Evolutionary conservation across 1,140 invertebrate genomes (phyloP).

Genomic region (Battus philenor): DNA sequence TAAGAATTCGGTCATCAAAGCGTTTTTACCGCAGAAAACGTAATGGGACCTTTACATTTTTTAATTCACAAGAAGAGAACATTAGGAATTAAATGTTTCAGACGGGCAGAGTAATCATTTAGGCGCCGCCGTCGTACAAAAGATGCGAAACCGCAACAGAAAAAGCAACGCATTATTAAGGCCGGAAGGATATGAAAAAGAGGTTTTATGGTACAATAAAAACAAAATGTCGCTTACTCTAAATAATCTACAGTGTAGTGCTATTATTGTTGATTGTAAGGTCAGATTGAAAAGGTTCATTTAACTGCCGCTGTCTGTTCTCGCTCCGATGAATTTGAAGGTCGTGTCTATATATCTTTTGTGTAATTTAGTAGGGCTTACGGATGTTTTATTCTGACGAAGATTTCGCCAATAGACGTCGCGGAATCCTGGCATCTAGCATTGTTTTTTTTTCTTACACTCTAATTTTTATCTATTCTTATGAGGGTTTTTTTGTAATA

Average conservation of each 20-base stretch:
- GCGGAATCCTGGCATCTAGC: too few relatives aligned
- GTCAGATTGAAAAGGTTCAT: slow-evolving; percentile 14
- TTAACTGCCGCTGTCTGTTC: slow-evolving; percentile 10
- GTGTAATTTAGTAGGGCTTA: too few relatives aligned
- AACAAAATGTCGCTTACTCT: slow-evolving; percentile 7
- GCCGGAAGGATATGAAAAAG: slow-evolving; percentile 9
- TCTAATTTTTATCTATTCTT: too few relatives aligned
- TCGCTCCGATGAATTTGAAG: slow-evolving; percentile 8
- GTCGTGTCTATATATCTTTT: slow-evolving; percentile 2
- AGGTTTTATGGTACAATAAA: slow-evolving; percentile 10
- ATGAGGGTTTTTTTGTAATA: too few relatives aligned
- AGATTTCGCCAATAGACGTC: too few relatives aligned
- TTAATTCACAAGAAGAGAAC: too few relatives aligned
- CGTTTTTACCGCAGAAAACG: too few relatives aligned
- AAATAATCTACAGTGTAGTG: slow-evolving; percentile 7
- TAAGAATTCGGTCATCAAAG: too few relatives aligned
- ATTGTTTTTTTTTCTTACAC: too few relatives aligned
- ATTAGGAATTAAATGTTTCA: background rate
- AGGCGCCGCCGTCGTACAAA: background rate
- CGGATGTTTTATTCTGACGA: too few relatives aligned
- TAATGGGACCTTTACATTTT: too few relatives aligned
- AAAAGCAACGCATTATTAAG: slow-evolving; percentile 3
- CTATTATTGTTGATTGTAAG: slow-evolving; percentile 13
- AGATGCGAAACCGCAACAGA: background rate
- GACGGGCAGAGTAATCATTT: background rate